Percentiles rank a stretch among this genome's conserved stretches.
These are phyloP conservation scores for Campoplex capitator DNA, from an alignment of 2,888 invertebrate species.

Conservation along the genomic window DNA sequence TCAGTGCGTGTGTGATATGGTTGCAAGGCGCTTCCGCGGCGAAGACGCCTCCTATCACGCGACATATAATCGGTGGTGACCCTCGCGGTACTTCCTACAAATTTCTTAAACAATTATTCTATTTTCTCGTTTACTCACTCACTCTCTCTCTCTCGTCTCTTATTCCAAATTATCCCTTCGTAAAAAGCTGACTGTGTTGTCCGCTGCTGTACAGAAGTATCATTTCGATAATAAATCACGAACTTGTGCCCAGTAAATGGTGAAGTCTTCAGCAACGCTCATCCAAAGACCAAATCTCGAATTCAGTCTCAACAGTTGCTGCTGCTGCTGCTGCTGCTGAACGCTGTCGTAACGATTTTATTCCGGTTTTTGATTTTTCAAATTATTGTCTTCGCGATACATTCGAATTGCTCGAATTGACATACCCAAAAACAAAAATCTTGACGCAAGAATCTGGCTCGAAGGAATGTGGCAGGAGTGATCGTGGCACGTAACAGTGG, in stretches of 20 bases:
- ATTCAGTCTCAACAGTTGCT: neutral
- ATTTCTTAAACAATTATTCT: conserved; percentile 55
- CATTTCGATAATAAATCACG: neutral
- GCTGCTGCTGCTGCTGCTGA: neutral
- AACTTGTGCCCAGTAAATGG: conserved; percentile 23
- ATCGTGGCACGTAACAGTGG: conserved; percentile 10
- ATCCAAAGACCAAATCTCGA: conserved; percentile 22
- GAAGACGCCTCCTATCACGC: conserved; percentile 80
- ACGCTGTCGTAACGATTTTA: neutral
- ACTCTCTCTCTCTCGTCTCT: conserved; percentile 31
- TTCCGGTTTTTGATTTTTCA: neutral
- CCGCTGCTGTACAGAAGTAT: conserved; percentile 19
- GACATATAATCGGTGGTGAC: conserved; percentile 73
- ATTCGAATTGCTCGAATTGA: neutral
- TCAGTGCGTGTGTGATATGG: conserved; percentile 84
- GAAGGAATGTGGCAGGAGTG: neutral
- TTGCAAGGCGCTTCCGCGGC: conserved; percentile 82
- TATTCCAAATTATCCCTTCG: conserved; percentile 21
- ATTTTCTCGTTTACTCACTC: conserved; percentile 43
- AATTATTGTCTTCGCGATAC: neutral
- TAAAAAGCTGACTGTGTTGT: neutral
- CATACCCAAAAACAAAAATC: conserved; percentile 11
- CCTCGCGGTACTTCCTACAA: conserved; percentile 61
- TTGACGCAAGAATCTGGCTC: conserved; percentile 5
- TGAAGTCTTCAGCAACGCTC: conserved; percentile 13